phyloP scores from a whole-genome alignment of 2,113 vertebrate genomes.

The Eulemur rufifrons region DNA sequence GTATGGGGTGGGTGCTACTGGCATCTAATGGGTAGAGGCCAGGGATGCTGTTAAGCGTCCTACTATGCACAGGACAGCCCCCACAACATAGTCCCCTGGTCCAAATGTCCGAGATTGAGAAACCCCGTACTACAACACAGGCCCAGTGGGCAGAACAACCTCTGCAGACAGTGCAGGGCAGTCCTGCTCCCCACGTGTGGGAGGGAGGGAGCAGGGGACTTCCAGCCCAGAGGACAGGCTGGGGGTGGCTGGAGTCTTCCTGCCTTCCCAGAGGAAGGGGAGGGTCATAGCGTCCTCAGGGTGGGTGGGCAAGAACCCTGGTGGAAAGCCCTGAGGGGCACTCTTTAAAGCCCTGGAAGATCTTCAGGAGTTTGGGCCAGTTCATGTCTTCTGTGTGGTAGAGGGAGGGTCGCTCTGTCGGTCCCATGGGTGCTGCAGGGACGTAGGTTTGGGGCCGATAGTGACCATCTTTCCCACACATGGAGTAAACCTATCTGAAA shows the following conservation, averaged over 20 bases:
- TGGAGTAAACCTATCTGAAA: neutral
- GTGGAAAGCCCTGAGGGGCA: neutral
- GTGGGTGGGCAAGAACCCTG: neutral
- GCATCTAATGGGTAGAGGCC: neutral
- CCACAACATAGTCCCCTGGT: fast-evolving
- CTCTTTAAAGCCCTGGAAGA: neutral
- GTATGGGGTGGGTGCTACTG: neutral
- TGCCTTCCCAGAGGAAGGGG: neutral
- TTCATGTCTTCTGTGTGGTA: neutral
- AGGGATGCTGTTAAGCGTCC: neutral
- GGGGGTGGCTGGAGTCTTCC: neutral
- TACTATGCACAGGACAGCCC: neutral
- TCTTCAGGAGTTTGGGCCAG: neutral
- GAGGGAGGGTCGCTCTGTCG: neutral
- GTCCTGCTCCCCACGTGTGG: neutral
- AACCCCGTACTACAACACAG: fast-evolving
- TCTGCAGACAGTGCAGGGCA: neutral
- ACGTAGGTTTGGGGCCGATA: neutral
- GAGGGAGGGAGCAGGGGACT: neutral
- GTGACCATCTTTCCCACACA: neutral
- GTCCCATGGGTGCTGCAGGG: neutral
- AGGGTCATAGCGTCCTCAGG: neutral
- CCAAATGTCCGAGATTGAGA: neutral
- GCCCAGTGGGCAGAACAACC: neutral
- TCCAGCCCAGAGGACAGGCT: neutral